phyloP scores from a whole-genome alignment of 2,113 vertebrate genomes.

The Pedetes capensis region DNA sequence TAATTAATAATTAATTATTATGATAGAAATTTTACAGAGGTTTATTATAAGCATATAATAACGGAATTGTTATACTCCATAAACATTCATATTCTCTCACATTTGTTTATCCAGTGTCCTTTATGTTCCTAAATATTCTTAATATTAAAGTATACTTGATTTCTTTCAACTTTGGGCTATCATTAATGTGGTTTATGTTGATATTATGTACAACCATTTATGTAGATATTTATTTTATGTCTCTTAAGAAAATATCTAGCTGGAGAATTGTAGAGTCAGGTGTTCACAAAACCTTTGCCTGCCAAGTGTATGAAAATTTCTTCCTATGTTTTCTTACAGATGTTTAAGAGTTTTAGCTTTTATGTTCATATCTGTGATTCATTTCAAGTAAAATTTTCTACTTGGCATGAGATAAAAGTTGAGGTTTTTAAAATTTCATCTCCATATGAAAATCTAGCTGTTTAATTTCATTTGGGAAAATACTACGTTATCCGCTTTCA shows the following conservation, averaged over 20 bases:
- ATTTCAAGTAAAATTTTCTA: no score
- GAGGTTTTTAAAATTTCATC: background rate
- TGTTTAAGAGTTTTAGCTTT: background rate
- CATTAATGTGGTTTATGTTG: background rate
- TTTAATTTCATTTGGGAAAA: background rate
- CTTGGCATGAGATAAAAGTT: background rate
- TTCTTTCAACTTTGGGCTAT: background rate
- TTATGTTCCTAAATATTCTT: background rate
- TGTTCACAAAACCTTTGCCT: background rate
- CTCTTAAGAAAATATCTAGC: background rate
- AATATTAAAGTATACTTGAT: background rate
- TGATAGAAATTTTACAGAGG: no score
- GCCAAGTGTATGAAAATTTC: background rate
- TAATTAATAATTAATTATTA: background rate
- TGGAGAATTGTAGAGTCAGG: background rate
- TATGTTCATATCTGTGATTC: background rate
- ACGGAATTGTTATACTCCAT: background rate
- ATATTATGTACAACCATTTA: background rate
- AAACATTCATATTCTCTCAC: background rate
- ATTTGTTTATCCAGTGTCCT: background rate
- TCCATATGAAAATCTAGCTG: background rate
- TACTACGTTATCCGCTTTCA: background rate
- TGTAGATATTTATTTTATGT: background rate
- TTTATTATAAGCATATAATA: no score
- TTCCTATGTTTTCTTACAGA: background rate